Conservation (phyloP, 1,140 invertebrate species). For the Tribolium madens region DNA sequence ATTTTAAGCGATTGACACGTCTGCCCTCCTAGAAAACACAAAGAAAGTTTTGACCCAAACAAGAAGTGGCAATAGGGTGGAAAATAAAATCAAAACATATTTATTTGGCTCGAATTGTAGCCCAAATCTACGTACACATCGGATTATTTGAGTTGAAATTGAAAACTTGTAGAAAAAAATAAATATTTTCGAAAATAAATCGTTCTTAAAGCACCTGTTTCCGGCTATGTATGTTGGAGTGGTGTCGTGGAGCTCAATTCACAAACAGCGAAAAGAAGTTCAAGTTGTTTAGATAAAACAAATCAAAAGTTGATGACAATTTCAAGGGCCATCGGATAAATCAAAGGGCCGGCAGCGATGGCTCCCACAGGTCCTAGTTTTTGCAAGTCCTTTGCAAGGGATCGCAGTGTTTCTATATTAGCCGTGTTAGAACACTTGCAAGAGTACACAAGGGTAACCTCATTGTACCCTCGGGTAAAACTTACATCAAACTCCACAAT, state of each 20-base stretch:
- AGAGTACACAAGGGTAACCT: conserved; percentile 44
- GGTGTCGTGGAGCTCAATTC: no score
- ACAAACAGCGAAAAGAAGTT: not conserved
- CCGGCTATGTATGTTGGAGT: not conserved
- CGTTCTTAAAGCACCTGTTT: not conserved
- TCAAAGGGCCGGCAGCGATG: conserved; percentile 13
- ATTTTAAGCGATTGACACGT: conserved; percentile 17
- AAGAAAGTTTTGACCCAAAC: conserved; percentile 7
- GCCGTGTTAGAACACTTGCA: conserved; percentile 40
- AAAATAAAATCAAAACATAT: conserved; percentile 26
- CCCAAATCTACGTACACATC: no score
- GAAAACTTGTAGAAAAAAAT: no score
- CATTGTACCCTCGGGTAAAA: conserved; percentile 39
- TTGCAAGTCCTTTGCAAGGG: conserved; percentile 14
- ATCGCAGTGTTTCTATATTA: conserved; percentile 42
- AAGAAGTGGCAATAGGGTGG: conserved; percentile 26
- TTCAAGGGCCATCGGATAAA: not conserved
- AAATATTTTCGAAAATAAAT: no score
- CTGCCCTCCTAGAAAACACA: not conserved
- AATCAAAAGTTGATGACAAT: conserved; percentile 28
- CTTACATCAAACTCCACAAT: conserved; percentile 43
- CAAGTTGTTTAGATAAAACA: conserved; percentile 2
- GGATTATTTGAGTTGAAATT: no score
- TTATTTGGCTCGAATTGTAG: not conserved
- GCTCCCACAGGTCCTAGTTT: conserved; percentile 38